These are phyloP conservation scores for Petrosia ficiformis DNA, from an alignment of 37 sponge, comb jelly and placozoan species.

Conservation along the genomic window DNA sequence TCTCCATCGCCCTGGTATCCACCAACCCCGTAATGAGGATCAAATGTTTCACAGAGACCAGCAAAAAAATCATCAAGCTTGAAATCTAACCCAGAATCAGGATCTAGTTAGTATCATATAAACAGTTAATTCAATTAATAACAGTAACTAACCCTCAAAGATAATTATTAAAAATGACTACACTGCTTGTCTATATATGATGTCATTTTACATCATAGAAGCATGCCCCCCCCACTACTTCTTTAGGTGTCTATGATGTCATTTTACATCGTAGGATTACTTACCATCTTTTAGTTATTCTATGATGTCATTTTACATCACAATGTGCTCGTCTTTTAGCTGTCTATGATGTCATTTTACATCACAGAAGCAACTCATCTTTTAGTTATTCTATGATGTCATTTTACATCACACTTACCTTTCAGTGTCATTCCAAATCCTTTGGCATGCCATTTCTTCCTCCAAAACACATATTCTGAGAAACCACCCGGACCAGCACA, in stretches of 20 bases:
- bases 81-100: constrained; percentile 81
- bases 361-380: too few species aligned
- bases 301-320: background rate
- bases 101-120: constrained; percentile 20
- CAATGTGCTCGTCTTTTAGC: background rate
- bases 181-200: background rate
- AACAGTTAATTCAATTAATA: background rate
- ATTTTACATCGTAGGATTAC: too few species aligned
- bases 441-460: constrained; percentile 88
- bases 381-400: too few species aligned
- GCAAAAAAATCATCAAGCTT: constrained; percentile 87
- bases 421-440: constrained; percentile 97
- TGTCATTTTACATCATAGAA: background rate
- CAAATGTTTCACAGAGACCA: constrained; percentile 93
- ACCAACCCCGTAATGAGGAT: constrained; percentile 87
- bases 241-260: too few species aligned
- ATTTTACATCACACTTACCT: constrained; percentile 47
- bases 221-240: too few species aligned
- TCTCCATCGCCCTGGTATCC: constrained; percentile 88
- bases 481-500: constrained; percentile 99
- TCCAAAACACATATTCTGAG: constrained; percentile 95
- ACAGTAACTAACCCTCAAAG: too few species aligned
- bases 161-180: background rate
- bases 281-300: background rate
- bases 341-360: background rate